Evolutionary conservation across 2,888 invertebrate genomes (phyloP).

Genomic region (Crocallis elinguaria): DNA sequence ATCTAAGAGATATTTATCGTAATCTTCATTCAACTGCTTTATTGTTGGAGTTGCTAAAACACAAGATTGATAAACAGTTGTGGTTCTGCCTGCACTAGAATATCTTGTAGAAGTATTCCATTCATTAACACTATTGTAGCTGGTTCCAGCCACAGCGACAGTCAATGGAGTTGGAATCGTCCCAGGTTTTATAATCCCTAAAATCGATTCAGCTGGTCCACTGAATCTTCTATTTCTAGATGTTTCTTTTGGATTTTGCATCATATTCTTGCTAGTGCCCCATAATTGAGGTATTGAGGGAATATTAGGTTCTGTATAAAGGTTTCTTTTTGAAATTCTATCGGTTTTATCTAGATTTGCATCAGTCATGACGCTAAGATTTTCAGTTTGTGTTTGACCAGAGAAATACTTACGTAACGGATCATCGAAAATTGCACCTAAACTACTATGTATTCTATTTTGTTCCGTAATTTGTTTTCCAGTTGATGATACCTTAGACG

Average conservation of each 20-base stretch:
- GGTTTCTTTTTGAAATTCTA: neutral
- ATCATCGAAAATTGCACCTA: conserved; percentile 1
- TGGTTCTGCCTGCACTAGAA: neutral
- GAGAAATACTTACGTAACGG: neutral
- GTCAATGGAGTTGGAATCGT: neutral
- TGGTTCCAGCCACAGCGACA: neutral
- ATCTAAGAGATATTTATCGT: conserved; percentile 49
- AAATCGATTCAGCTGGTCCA: neutral
- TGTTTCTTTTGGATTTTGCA: conserved; percentile 7
- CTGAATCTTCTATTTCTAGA: conserved; percentile 16
- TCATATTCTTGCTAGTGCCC: neutral
- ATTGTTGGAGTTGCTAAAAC: no score
- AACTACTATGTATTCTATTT: no score
- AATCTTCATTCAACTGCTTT: conserved; percentile 47
- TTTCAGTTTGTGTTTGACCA: no score
- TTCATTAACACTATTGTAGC: neutral
- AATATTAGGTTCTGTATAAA: neutral
- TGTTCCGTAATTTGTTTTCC: no score
- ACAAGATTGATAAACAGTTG: no score
- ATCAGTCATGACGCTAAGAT: no score
- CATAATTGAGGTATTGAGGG: neutral
- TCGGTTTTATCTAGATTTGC: neutral
- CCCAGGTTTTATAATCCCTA: neutral
- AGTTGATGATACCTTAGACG: no score
- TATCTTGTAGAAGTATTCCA: conserved; percentile 1